Evolutionary conservation across 2,797 vertebrate genomes (phyloP), one percentile per base, ranked within the genome.

Genomic region (Rachycentron canadum): DNA sequence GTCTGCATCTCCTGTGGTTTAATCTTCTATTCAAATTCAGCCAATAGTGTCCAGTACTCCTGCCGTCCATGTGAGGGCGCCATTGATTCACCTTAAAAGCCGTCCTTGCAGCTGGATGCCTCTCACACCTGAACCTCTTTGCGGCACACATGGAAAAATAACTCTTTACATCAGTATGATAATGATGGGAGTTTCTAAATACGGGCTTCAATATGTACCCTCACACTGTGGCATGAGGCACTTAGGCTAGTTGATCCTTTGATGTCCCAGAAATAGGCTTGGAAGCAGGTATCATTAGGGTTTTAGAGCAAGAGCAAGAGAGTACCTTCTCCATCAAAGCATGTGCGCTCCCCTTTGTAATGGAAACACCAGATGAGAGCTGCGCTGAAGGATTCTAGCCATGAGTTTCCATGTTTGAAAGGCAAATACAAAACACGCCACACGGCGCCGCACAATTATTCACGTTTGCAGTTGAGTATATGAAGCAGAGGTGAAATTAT

Each of bases 181-280:
- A 86, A 91, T 88, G 77, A 79, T 34, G 62, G 76, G 82, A 82
- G 63, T 78, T 88, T 87, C 71, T 70, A 79, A 84, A 89, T 82
- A 62, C 17, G 13, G 88, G 76, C 78, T 82, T 60, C 65, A 58
- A 19, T 78, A 72, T 85, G 80, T 66, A 69, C 59, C 73, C 74
- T 86, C 83, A 77, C 76, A 78, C 65, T 70, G 78, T 87, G 88
- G 83, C 84, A 87, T 16, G 70, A 86, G 76, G 69, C 85, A 90
- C 89, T 91, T 84, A 83, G 88, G 84, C 77, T 84, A 86, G 87
- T 89, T 92, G 91, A 92, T 90, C 86, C 90, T 92, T 94, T 92
- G 91, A 93, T 93, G 89, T 91, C 66, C 55, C 82, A 69, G 83
- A 89, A 91, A 91, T 84, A 86, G 88, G 87, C 72, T 77, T 82